Evolutionary conservation across 2,113 vertebrate genomes (phyloP).

Genomic region (Nycticryphes semicollaris): DNA sequence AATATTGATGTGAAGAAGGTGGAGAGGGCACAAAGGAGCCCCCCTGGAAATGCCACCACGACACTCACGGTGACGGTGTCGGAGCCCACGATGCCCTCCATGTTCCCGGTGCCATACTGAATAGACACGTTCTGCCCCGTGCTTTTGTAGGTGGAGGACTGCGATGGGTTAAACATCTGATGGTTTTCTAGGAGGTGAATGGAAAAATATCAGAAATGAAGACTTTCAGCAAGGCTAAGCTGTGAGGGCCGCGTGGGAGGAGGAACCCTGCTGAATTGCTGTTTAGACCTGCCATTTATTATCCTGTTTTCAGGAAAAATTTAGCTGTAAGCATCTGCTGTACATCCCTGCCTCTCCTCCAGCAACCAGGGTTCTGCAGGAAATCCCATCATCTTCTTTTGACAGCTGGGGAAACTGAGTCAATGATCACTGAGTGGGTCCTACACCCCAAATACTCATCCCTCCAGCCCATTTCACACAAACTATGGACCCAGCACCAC

Average conservation of each 20-base stretch:
- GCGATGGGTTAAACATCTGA: conserved; percentile 39
- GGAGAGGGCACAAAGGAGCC: background rate
- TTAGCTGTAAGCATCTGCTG: background rate
- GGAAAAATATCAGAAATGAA: background rate
- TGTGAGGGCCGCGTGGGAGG: background rate
- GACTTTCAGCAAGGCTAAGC: background rate
- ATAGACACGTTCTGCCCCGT: conserved; percentile 44
- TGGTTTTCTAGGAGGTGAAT: conserved; percentile 63
- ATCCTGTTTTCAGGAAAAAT: background rate
- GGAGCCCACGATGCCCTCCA: conserved; percentile 58
- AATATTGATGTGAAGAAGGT: accelerated
- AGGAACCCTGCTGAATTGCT: background rate
- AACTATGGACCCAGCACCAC: accelerated
- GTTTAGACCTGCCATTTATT: background rate
- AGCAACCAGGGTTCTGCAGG: background rate
- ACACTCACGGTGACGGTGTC: conserved; percentile 67
- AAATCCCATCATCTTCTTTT: background rate
- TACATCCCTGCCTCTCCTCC: background rate
- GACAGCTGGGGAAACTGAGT: background rate
- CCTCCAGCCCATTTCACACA: background rate
- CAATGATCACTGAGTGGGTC: background rate
- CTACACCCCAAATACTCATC: background rate
- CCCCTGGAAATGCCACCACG: accelerated
- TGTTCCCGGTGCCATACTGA: conserved; percentile 54
- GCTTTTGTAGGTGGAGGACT: conserved; percentile 70